These are phyloP conservation scores for Lophotriccus pileatus DNA, from an alignment of 2,797 vertebrate species.

Conservation along the genomic window DNA sequence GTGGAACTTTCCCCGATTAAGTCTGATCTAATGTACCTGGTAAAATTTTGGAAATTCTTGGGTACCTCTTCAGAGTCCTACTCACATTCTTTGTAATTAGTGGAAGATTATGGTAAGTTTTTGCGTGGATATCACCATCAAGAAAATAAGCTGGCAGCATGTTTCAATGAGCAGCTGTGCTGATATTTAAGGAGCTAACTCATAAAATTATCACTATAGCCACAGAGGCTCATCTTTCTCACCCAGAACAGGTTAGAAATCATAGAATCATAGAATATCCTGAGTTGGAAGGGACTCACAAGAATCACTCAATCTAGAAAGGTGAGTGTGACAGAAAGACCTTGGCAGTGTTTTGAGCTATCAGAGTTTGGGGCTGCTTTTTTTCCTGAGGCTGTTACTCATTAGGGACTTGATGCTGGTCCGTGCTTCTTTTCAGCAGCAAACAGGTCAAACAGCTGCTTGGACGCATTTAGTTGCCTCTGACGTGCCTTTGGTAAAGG, in stretches of 20 bases:
- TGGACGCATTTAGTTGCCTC: neutral
- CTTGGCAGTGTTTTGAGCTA: accelerated
- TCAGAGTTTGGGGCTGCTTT: neutral
- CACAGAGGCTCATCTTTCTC: neutral
- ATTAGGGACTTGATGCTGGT: neutral
- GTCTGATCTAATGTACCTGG: neutral
- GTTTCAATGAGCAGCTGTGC: neutral
- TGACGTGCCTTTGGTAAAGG: neutral
- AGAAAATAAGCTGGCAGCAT: neutral
- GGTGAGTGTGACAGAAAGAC: neutral
- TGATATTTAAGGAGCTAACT: slow-evolving; percentile 3
- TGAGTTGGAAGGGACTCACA: neutral
- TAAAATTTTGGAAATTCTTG: neutral
- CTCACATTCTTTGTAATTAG: neutral
- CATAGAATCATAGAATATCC: neutral
- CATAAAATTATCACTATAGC: neutral
- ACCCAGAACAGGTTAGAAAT: neutral
- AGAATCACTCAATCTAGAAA: neutral
- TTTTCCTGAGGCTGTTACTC: neutral
- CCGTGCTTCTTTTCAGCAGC: neutral
- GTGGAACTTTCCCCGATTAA: neutral
- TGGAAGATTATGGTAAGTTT: slow-evolving; percentile 1
- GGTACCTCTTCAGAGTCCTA: neutral
- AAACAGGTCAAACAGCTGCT: neutral
- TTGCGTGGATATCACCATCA: neutral